Evolutionary conservation across 2,797 vertebrate species (phyloP).

Genomic region (Microtus obscurus): DNA sequence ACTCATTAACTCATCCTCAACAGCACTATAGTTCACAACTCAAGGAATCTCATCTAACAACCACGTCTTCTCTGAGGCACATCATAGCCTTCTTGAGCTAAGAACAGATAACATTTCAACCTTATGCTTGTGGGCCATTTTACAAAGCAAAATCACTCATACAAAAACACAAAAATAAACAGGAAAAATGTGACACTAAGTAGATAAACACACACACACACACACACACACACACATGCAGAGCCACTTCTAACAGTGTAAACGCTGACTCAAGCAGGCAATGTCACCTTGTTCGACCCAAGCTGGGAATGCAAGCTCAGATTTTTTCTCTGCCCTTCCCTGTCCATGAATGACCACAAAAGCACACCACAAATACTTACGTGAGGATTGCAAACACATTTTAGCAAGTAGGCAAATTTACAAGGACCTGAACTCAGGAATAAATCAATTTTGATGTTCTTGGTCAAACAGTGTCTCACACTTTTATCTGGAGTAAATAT

Average conservation of each 20-base stretch:
- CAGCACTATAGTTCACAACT: neutral
- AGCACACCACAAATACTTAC: neutral
- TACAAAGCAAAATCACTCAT: neutral
- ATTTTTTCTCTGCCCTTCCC: neutral
- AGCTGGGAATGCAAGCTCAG: neutral
- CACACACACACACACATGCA: neutral
- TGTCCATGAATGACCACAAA: neutral
- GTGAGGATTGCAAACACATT: neutral
- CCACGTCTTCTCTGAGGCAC: neutral
- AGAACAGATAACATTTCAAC: neutral
- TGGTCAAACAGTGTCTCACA: slow-evolving; percentile 39
- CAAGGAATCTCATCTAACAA: neutral
- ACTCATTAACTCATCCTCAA: neutral
- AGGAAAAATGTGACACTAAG: neutral
- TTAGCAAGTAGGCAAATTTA: neutral
- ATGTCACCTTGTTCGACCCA: neutral
- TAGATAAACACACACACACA: neutral
- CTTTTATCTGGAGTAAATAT: slow-evolving; percentile 31
- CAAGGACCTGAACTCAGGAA: neutral
- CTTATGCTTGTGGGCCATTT: neutral
- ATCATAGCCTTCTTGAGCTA: neutral
- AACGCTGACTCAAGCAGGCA: slow-evolving; percentile 8
- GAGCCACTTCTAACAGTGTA: neutral
- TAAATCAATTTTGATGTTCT: slow-evolving; percentile 45
- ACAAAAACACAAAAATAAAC: neutral